These are phyloP conservation scores for Halichoeres trimaculatus DNA, from an alignment of 2,113 vertebrate species.

Conservation along the genomic window DNA sequence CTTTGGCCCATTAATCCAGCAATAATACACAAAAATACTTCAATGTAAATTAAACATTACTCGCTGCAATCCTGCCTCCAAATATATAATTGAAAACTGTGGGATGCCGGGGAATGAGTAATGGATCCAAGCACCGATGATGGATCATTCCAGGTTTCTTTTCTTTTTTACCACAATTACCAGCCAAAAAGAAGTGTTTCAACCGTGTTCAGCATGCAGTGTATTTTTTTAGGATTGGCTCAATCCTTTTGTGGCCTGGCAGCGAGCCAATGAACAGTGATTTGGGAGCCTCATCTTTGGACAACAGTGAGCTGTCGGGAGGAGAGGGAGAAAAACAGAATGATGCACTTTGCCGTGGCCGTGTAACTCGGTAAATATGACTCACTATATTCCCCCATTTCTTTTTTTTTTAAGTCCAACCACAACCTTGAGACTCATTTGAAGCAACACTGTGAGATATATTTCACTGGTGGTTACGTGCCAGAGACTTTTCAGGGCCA, in stretches of 20 bases:
- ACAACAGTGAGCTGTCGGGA: constrained; percentile 54
- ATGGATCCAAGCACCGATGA: constrained; percentile 36
- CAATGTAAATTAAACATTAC: constrained; percentile 46
- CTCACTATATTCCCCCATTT: constrained; percentile 32
- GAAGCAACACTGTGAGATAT: constrained; percentile 16
- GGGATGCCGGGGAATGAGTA: constrained; percentile 49
- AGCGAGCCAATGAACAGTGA: constrained; percentile 30
- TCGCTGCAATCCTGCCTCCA: constrained; percentile 3
- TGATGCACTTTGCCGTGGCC: constrained; percentile 43
- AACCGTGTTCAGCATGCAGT: constrained; percentile 38
- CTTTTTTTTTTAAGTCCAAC: constrained; percentile 32
- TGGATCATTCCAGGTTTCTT: constrained; percentile 60
- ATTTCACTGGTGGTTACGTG: not conserved
- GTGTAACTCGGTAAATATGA: constrained; percentile 47
- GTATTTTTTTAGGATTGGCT: constrained; percentile 53
- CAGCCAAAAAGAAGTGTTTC: constrained; percentile 56
- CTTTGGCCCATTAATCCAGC: not conserved
- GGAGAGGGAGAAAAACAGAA: constrained; percentile 60
- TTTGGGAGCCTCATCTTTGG: constrained; percentile 49
- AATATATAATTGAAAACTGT: constrained; percentile 46
- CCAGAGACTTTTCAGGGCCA: not conserved
- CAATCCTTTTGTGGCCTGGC: constrained; percentile 59
- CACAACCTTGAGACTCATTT: constrained; percentile 49
- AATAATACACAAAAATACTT: not conserved
- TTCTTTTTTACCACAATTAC: constrained; percentile 54